Base-by-base conservation (phyloP, 2,888 invertebrate genomes). In the Hylaea fasciaria region DNA sequence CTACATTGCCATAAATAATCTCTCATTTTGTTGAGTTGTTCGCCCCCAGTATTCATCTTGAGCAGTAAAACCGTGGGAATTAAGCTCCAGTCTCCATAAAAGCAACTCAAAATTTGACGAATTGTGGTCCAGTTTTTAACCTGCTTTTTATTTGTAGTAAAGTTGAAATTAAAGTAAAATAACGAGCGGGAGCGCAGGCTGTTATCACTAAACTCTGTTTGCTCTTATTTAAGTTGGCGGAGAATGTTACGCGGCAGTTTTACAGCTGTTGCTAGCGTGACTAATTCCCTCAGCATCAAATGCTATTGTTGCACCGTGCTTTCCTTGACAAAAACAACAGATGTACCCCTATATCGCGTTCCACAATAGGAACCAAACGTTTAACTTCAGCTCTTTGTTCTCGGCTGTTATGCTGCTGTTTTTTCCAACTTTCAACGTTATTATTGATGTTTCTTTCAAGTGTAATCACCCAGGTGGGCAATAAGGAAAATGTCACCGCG, bases 261-360 rank as follows among this genome's bases (percentile, higher is more conserved):
- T 66, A 68, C 71, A 63, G 64, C 60, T 71, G 70, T 67, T 72
- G 58, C 68, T 64, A 66, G 65, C 57, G 68, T 78, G 70, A 79
- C 76, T 77, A 76, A 77, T 75, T 76, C 68, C 16, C 46, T 54
- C 56, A 54, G 67, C 72, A 73, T 71, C 71, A 71, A 74, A 70
- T 69, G 61, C 74, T 69, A 71, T 77, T 77, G 72, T 76, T 73
- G 65, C 66, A 57, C 66, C 62, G 45, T 65, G 57, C 70, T 68
- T 58, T 63, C 71, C 65, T 71, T 73, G 73, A 74, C 78, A 79
- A 77, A 76, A 79, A 78, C 76, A 80, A 78, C 77, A 72, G 71
- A 70, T 77, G 65, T 50, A 63, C 52, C 65, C 52, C 72, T 70
- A 74, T 77, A 78, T 74, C 71, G 74, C 64, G 68, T 70, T 62